Percentiles rank a stretch among this genome's conserved stretches.
phyloP scores from a whole-genome alignment of 2,888 invertebrate species.

The Mycalesis mineus region DNA sequence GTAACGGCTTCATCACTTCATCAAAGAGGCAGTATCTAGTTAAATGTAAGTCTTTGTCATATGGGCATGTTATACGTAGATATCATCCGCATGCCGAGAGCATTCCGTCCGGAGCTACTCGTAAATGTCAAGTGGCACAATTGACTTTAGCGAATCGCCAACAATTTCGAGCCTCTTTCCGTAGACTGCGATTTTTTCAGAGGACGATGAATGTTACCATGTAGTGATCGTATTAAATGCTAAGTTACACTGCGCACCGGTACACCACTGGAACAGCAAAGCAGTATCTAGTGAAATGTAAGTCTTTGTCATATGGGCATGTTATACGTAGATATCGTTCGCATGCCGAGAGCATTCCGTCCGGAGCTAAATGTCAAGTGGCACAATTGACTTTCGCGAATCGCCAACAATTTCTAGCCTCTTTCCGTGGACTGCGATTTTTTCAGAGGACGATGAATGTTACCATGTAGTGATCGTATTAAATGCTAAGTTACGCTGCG shows the following conservation, averaged over 20 bases:
- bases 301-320: background rate
- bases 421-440: background rate
- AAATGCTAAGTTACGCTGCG: too few relatives aligned
- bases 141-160: background rate
- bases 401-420: background rate
- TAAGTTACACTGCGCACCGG: too few relatives aligned
- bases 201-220: too few relatives aligned
- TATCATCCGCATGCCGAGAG: background rate
- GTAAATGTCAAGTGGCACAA: slow-evolving; percentile 16
- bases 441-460: background rate
- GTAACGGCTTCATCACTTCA: too few relatives aligned
- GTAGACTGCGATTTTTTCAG: background rate
- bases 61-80: background rate
- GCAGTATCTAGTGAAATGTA: too few relatives aligned
- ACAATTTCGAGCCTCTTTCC: background rate
- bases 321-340: background rate
- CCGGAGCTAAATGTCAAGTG: slow-evolving; percentile 13
- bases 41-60: too few relatives aligned
- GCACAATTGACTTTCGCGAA: slow-evolving; percentile 4
- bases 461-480: too few relatives aligned
- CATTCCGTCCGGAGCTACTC: background rate
- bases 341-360: background rate
- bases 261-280: too few relatives aligned
- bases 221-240: too few relatives aligned
- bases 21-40: too few relatives aligned